Base-by-base conservation (phyloP, 2,113 vertebrate genomes). In the Cavia porcellus region DNA sequence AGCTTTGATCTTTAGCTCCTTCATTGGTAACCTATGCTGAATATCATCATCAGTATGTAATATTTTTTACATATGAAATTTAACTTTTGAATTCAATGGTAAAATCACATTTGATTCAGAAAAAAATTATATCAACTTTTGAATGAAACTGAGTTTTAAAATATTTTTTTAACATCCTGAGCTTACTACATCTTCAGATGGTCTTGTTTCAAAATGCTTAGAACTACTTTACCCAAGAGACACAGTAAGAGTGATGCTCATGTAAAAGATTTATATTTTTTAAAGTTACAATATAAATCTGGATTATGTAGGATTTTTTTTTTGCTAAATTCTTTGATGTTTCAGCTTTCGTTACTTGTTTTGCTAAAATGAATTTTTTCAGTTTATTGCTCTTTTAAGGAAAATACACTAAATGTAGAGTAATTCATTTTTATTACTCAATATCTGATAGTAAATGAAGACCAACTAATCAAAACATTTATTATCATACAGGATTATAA, bases 91-190 rank as follows among this genome's bases (percentile, higher is more conserved):
- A 28, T 88, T 97, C 28, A 82, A 86, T 94, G 64, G 13, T 82
- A 95, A 96, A 94, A 77, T 79, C 20, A 75, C 42, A 61, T 3
- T 89, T 94, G 35, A 80, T 91, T 85, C 35, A 77, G 86, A 24
- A 93, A 92, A 92, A 94, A 70, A 75, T 32, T 74, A 45, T 20
- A 79, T 93, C 24, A 93, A 83, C 14, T 95, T 22, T 1, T 95
- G 62, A 95, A 72, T 96, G 61, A 92, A 95, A 81, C 42, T 86
- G 32, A 64, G 86, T 86, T 92, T 89, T 32, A 9, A 95, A 94
- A 95, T 93, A 86, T 38, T 68, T 14, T 92, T 90, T 87, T 92
- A 95, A 62, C 1, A 85, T 13, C 5, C 28, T 66, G 19, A 72
- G n/a, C 45, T 86, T 88, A 77, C 1, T 22, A 47, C 24, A n/a